Conservation (phyloP, 2,888 invertebrate genomes). For the Latheticus oryzae region DNA sequence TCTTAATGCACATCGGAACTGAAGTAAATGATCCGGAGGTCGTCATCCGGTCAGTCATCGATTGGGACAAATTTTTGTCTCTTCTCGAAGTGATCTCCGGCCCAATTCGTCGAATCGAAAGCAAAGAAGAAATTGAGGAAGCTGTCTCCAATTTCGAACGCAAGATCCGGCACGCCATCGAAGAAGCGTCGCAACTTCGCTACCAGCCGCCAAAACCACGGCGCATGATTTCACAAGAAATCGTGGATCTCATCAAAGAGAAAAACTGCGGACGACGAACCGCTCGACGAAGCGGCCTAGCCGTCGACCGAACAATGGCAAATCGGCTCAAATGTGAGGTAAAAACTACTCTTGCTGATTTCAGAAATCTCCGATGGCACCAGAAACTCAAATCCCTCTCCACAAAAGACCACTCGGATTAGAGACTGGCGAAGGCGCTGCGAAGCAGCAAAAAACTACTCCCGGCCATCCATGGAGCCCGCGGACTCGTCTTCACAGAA, state of each 20-base stretch:
- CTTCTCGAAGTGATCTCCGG: too few species aligned
- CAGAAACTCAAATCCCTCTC: not conserved
- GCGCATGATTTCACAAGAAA: not conserved
- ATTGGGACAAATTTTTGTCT: too few species aligned
- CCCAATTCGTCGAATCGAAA: too few species aligned
- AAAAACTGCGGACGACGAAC: not conserved
- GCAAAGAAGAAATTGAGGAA: too few species aligned
- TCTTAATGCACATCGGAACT: not conserved
- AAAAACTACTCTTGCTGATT: not conserved
- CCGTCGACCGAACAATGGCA: not conserved
- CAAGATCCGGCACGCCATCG: not conserved
- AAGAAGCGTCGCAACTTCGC: not conserved
- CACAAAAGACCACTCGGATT: not conserved
- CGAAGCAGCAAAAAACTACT: not conserved
- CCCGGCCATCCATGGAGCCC: conserved; percentile 8
- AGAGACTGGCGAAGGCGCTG: conserved; percentile 3
- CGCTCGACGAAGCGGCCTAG: not conserved
- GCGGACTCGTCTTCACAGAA: not conserved
- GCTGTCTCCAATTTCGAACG: not conserved
- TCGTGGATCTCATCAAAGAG: not conserved
- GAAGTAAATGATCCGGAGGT: too few species aligned
- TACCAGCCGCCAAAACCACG: not conserved
- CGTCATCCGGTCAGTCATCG: too few species aligned
- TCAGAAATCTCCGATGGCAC: conserved; percentile 7
- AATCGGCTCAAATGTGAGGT: not conserved